Base-by-base conservation (phyloP, 1,140 invertebrate genomes). In the Probaryconus sp. region DNA sequence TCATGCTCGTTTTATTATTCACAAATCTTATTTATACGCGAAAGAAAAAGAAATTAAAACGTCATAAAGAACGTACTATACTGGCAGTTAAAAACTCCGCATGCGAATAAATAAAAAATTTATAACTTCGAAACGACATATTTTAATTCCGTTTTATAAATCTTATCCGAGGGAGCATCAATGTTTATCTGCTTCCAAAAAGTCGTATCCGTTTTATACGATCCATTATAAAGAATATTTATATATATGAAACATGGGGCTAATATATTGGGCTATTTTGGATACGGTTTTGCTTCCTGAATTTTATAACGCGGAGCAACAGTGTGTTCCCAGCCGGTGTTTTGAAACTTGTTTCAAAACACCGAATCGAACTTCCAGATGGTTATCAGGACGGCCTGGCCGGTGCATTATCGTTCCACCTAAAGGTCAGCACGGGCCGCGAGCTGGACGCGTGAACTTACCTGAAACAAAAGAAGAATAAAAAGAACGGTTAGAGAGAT, bases 341-440 rank as follows among this genome's bases (percentile, higher is more conserved):
- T 76, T 73, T 76, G 42, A 76, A 72, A 73, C 76, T 68, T 68
- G 69, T 77, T 82, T n/a, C n/a, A n/a, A n/a, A n/a, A n/a, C n/a
- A n/a, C n/a, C n/a, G n/a, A n/a, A 80, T 83, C 80, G 72, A 84
- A 83, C 77, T 70, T 56, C 14, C 16, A 73, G 83, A 84, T 84
- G 71, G 37, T 81, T 83, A 84, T 84, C 81, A 70, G 60, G 45
- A 30, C 16, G 37, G 53, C 13, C 26, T 18, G 43, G 43, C 31
- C 56, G 50, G 42, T 79, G 81, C 67, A 78, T 81, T 82, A 79
- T 80, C 70, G 74, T 67, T 51, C 67, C 56, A 61, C 48, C 38
- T 40, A 71, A 61, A 77, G 76, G 71, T 81, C 78, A 78, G 53
- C 38, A 58, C 42, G 35, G 26, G 60, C 20, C 38, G 58, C 51